These are phyloP conservation scores for Hippocampus guttulatus DNA, from an alignment of 2,113 vertebrate genomes.

Conservation along the genomic window DNA sequence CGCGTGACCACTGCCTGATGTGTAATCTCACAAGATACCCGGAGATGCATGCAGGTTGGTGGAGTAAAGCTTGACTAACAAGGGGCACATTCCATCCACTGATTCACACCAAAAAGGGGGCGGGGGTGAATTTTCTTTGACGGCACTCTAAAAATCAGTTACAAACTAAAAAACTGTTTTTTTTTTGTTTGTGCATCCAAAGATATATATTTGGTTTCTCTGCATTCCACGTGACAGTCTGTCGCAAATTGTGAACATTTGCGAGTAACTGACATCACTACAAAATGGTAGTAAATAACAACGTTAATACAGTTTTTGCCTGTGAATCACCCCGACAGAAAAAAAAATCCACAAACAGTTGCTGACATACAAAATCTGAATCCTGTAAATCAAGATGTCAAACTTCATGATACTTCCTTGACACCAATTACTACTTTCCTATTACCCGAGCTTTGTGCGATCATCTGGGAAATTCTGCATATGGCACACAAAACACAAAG, in stretches of 20 bases:
- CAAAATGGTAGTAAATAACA: too few relatives aligned
- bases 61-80: neutral
- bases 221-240: too few relatives aligned
- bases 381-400: neutral
- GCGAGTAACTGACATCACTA: too few relatives aligned
- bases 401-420: neutral
- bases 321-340: too few relatives aligned
- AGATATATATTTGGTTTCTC: too few relatives aligned
- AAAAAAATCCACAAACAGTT: neutral
- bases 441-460: neutral
- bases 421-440: neutral
- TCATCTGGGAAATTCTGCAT: neutral
- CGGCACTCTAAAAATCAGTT: neutral
- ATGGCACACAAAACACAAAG: neutral
- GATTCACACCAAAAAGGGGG: slow-evolving; percentile 5
- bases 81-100: neutral
- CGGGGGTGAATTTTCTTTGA: neutral
- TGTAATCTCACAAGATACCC: slow-evolving; percentile 3
- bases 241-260: too few relatives aligned
- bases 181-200: too few relatives aligned
- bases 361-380: neutral
- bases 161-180: too few relatives aligned
- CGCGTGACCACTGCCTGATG: slow-evolving; percentile 30
- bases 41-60: slow-evolving; percentile 6
- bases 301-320: too few relatives aligned